Evolutionary conservation across 2,888 invertebrate species (phyloP).

Genomic region (Drosophila meridiana): DNA sequence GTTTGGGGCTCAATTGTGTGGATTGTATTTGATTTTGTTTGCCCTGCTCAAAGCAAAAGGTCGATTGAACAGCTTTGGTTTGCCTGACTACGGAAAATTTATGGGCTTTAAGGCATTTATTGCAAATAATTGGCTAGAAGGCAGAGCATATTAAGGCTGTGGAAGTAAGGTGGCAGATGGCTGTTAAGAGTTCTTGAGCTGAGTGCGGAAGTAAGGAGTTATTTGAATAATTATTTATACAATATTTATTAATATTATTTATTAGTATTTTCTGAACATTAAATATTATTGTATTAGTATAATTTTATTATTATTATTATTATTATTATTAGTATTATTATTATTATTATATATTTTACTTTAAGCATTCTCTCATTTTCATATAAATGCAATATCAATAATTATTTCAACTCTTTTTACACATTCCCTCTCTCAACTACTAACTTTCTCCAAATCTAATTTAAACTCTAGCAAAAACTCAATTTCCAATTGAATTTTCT

Average conservation of each 20-base stretch:
- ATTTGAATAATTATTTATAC: background rate
- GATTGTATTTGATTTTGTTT: slow-evolving; percentile 41
- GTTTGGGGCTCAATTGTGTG: background rate
- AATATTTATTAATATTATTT: background rate
- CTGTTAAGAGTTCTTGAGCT: background rate
- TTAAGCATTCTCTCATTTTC: no score
- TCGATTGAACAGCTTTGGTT: background rate
- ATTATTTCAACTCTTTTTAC: background rate
- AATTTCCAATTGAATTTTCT: slow-evolving; percentile 19
- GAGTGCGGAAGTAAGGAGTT: background rate
- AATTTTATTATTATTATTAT: background rate
- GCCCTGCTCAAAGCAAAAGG: background rate
- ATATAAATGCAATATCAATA: no score
- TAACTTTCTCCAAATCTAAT: background rate
- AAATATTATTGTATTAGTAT: background rate
- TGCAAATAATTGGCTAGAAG: background rate
- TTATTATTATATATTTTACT: background rate
- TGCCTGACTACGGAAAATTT: slow-evolving; percentile 15
- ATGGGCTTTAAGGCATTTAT: slow-evolving; percentile 18
- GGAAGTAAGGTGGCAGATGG: background rate
- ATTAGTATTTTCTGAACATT: background rate
- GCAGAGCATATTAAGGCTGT: background rate
- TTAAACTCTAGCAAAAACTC: background rate
- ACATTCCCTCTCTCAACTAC: background rate
- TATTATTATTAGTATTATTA: background rate